Conservation (phyloP, 2,797 vertebrate species). For the Chelon labrosus region DNA sequence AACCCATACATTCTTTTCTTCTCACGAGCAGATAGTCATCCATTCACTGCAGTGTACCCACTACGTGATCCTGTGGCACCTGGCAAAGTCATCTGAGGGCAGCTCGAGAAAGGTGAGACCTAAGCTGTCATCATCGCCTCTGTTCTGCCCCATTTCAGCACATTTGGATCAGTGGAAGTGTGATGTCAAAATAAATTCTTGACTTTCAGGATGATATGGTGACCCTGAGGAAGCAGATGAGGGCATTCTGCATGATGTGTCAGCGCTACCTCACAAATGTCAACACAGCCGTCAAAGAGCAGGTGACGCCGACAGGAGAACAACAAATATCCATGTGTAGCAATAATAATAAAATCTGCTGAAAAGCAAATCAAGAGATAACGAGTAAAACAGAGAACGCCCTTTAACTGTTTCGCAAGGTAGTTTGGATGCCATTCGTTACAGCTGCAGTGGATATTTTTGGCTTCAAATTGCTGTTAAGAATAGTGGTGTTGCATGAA, state of each 20-base stretch:
- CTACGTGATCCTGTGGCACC: constrained; percentile 98
- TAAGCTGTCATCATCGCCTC: not conserved
- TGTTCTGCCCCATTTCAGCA: not conserved
- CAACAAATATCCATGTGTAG: not conserved
- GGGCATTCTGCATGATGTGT: constrained; percentile 99
- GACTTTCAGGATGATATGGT: constrained; percentile 92
- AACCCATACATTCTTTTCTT: not conserved
- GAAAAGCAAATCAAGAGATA: not conserved
- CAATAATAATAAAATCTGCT: not conserved
- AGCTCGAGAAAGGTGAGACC: constrained; percentile 92
- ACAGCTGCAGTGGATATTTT: constrained; percentile 2
- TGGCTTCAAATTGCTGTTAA: not conserved
- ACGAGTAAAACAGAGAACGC: not conserved
- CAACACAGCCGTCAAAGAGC: constrained; percentile 99
- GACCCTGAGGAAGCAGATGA: constrained; percentile 97
- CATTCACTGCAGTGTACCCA: constrained; percentile 99
- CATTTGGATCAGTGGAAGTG: not conserved
- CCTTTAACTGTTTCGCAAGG: not conserved
- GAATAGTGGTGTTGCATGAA: not conserved
- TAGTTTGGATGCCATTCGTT: not conserved
- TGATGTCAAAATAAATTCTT: constrained; percentile 13
- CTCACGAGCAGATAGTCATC: constrained; percentile 93
- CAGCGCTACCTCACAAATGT: constrained; percentile 99
- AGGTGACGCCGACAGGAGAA: constrained; percentile 84
- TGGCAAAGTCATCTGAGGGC: constrained; percentile 96